A percentile compares a stretch with the other conserved stretches of the same genome.
phyloP scores from a whole-genome alignment of 2,797 vertebrate species.

The Pampus argenteus region DNA sequence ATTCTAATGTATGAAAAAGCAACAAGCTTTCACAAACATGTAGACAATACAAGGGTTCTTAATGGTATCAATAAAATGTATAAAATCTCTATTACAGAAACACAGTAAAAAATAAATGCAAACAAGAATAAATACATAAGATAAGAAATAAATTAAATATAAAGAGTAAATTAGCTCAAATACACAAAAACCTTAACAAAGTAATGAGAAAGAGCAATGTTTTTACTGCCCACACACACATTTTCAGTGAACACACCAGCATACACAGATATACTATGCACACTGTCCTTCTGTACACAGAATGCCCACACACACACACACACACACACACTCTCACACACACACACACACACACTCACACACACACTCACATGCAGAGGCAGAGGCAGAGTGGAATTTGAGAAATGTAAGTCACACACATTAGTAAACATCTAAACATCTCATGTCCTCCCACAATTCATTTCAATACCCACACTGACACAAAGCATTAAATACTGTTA shows the following conservation, averaged over 20 bases:
- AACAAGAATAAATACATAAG: conserved; percentile 1
- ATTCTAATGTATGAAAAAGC: not conserved
- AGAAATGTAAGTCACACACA: conserved; percentile 66
- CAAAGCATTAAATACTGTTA: conserved; percentile 16
- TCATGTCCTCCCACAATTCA: conserved; percentile 60
- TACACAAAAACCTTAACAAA: conserved; percentile 5
- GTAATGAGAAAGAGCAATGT: conserved; percentile 24
- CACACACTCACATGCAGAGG: conserved; percentile 34
- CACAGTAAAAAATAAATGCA: not conserved
- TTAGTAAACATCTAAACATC: conserved; percentile 64
- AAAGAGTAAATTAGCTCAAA: not conserved
- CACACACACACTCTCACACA: conserved; percentile 28
- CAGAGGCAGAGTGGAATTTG: conserved; percentile 71
- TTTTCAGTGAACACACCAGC: conserved; percentile 49
- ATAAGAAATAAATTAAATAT: not conserved
- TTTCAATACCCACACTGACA: conserved; percentile 39
- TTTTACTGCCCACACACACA: conserved; percentile 38
- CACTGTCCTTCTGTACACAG: conserved; percentile 77
- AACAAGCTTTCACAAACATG: not conserved
- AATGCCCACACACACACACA: conserved; percentile 42
- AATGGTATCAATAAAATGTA: not conserved
- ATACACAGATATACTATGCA: conserved; percentile 42
- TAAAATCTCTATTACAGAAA: not conserved
- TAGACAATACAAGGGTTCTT: not conserved
- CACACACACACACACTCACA: conserved; percentile 36